These are phyloP conservation scores for Xanthorhoe designata DNA, from an alignment of 2,888 invertebrate genomes.

Conservation along the genomic window DNA sequence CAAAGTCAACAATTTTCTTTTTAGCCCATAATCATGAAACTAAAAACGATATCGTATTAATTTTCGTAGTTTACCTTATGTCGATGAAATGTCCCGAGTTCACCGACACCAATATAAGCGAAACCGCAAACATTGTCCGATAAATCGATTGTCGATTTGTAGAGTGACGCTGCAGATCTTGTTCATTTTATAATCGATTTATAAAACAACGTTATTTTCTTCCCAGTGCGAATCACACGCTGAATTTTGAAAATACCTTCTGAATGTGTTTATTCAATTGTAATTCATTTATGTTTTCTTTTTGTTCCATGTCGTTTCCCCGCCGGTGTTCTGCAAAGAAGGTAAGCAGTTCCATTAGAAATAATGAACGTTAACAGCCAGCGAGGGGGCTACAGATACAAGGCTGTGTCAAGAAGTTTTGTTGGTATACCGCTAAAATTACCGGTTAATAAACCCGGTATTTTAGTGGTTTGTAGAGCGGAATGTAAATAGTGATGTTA, in stretches of 20 bases:
- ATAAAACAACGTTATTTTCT: not conserved
- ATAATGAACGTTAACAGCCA: slow-evolving; percentile 14
- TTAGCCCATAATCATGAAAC: no score
- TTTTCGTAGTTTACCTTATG: no score
- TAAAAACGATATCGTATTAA: no score
- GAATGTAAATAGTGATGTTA: not conserved
- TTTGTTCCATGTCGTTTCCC: slow-evolving; percentile 33
- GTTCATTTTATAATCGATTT: no score
- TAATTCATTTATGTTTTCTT: slow-evolving; percentile 23
- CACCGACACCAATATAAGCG: no score
- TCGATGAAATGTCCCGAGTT: no score
- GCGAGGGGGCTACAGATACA: not conserved
- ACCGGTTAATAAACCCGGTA: not conserved
- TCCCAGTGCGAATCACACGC: not conserved
- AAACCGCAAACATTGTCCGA: no score
- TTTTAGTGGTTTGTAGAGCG: not conserved
- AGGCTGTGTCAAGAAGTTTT: not conserved
- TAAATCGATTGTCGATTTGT: no score
- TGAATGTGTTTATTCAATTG: not conserved
- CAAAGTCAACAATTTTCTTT: no score
- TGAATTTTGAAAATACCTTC: not conserved
- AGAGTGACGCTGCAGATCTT: no score
- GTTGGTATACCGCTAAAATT: not conserved
- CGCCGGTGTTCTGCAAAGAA: slow-evolving; percentile 33
- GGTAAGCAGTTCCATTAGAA: slow-evolving; percentile 26